These are phyloP conservation scores for Mizuhopecten yessoensis DNA, from an alignment of 1,140 invertebrate genomes.

Conservation along the genomic window DNA sequence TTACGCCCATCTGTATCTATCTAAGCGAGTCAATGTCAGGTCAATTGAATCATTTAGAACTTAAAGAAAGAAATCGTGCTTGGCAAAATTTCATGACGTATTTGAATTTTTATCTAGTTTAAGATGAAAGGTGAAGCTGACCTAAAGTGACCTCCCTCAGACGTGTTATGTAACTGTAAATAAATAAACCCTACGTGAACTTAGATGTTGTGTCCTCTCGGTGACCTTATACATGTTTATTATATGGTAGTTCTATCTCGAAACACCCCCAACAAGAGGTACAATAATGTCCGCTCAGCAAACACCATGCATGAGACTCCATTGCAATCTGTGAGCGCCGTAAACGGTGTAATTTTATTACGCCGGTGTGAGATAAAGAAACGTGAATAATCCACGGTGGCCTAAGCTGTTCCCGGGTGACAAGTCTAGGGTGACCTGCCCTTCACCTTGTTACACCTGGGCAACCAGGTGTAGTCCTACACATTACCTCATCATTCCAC, in stretches of 20 bases:
- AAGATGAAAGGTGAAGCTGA: conserved; percentile 1
- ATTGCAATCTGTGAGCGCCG: not conserved
- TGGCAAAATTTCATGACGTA: conserved; percentile 27
- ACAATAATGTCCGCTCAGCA: not conserved
- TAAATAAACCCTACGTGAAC: conserved; percentile 23
- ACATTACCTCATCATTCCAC: not conserved
- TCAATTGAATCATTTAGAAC: not conserved
- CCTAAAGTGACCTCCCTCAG: not conserved
- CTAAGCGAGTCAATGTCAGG: not conserved
- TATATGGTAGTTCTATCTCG: conserved; percentile 22
- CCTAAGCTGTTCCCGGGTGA: not conserved
- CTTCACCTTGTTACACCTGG: not conserved
- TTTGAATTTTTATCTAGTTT: conserved; percentile 21
- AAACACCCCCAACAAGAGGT: conserved; percentile 2
- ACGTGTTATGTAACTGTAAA: conserved; percentile 19
- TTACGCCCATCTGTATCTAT: not conserved
- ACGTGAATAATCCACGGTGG: not conserved
- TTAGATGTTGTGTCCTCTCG: not conserved
- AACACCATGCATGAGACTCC: not conserved
- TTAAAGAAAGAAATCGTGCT: not conserved
- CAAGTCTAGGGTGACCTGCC: not conserved
- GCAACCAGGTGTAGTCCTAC: not conserved
- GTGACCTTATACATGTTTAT: conserved; percentile 8
- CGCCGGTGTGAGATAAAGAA: conserved; percentile 1
- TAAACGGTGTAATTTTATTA: conserved; percentile 21